Evolutionary conservation across 2,113 vertebrate species (phyloP).

Genomic region (Misgurnus mizolepis): DNA sequence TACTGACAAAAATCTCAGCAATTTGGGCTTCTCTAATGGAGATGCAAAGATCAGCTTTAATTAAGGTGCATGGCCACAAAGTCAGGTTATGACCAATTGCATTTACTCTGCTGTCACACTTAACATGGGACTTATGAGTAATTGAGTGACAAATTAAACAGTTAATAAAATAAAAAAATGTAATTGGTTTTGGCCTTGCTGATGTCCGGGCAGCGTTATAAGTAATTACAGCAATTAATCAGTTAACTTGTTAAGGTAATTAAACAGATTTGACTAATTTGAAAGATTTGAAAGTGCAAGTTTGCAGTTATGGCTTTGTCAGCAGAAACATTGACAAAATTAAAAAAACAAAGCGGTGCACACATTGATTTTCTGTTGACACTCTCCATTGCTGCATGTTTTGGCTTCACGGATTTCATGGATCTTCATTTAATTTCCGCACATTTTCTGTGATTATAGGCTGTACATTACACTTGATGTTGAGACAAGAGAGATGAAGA

Average conservation of each 20-base stretch:
- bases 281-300: not conserved
- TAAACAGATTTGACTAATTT: not conserved
- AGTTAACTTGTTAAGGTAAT: not conserved
- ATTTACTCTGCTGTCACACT: not conserved
- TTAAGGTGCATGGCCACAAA: not conserved
- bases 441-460: not conserved
- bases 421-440: not conserved
- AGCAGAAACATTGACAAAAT: not conserved
- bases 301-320: not conserved
- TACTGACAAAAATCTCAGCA: not conserved
- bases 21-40: not conserved
- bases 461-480: constrained; percentile 6
- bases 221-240: constrained; percentile 1
- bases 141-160: constrained; percentile 13
- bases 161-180: constrained; percentile 10
- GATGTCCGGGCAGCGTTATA: constrained; percentile 4
- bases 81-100: not conserved
- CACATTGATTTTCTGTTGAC: not conserved
- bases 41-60: not conserved
- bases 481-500: constrained; percentile 3
- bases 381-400: not conserved
- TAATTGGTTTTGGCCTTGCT: constrained; percentile 21
- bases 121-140: not conserved
- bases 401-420: too few species aligned
- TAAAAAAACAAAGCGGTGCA: not conserved